phyloP scores from a whole-genome alignment of 2,797 vertebrate genomes.

The Sebastes alutus region DNA sequence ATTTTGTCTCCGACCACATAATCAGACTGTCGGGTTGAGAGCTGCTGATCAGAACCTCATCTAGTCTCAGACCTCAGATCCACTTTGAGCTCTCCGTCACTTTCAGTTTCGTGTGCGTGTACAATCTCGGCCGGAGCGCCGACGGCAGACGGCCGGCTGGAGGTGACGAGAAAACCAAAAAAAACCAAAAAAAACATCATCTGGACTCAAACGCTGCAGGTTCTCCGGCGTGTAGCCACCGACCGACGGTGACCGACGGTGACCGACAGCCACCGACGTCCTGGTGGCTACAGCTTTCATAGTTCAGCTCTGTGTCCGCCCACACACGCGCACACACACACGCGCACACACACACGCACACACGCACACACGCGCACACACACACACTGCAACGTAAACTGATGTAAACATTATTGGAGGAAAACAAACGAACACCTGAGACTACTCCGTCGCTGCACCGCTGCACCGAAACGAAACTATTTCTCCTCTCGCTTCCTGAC shows the following conservation, averaged over 20 bases:
- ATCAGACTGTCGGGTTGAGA: not conserved
- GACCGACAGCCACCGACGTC: not conserved
- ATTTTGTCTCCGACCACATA: no score
- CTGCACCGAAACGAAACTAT: not conserved
- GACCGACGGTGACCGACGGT: not conserved
- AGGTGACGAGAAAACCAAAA: not conserved
- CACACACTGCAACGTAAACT: slow-evolving; percentile 55
- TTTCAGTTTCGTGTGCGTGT: slow-evolving; percentile 4
- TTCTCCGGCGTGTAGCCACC: slow-evolving; percentile 70
- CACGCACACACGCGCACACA: not conserved
- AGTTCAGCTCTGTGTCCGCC: slow-evolving; percentile 63
- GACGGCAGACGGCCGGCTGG: not conserved
- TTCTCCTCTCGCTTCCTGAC: not conserved
- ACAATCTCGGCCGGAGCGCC: slow-evolving; percentile 11
- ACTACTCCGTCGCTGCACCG: slow-evolving; percentile 30
- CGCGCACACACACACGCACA: not conserved
- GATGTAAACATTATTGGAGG: slow-evolving; percentile 64
- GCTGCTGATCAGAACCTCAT: slow-evolving; percentile 13
- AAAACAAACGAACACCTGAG: slow-evolving; percentile 69
- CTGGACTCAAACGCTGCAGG: slow-evolving; percentile 62
- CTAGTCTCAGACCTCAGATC: not conserved
- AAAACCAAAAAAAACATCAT: not conserved
- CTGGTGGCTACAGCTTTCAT: slow-evolving; percentile 75
- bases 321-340: not conserved
- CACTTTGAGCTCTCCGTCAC: not conserved